phyloP scores from a whole-genome alignment of 2,888 invertebrate species.

The Sussaba pulchella region DNA sequence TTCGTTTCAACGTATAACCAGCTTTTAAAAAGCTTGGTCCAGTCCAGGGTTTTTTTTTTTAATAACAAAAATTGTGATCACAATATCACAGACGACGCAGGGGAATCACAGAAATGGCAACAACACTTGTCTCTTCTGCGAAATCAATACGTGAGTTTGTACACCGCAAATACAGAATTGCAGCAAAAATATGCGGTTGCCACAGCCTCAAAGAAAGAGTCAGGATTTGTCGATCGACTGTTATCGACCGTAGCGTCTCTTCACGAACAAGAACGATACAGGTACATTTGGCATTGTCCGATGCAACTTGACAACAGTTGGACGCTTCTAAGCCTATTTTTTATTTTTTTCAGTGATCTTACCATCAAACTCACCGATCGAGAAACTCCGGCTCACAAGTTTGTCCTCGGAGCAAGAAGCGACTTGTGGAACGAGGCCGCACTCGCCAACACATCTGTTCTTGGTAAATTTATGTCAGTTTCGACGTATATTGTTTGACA shows the following conservation, averaged over 20 bases:
- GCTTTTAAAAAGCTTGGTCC: constrained; percentile 11
- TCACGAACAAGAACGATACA: constrained; percentile 92
- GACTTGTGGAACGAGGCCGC: constrained; percentile 93
- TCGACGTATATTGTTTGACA: too few relatives aligned
- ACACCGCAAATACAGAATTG: constrained; percentile 91
- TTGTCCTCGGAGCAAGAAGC: constrained; percentile 94
- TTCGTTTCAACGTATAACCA: neutral
- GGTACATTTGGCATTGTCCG: too few relatives aligned
- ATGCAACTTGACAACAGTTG: too few relatives aligned
- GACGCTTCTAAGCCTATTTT: neutral
- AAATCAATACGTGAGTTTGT: constrained; percentile 96
- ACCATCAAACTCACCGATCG: constrained; percentile 90
- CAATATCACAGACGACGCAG: constrained; percentile 76
- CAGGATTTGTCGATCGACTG: constrained; percentile 94
- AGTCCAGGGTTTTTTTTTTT: neutral
- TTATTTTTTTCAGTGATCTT: constrained; percentile 88
- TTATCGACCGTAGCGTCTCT: constrained; percentile 93
- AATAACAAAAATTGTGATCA: neutral
- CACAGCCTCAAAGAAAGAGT: constrained; percentile 89
- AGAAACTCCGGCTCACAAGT: constrained; percentile 93
- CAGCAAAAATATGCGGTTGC: constrained; percentile 94
- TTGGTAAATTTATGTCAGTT: constrained; percentile 86
- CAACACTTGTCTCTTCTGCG: constrained; percentile 94
- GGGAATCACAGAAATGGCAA: constrained; percentile 85
- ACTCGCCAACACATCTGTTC: constrained; percentile 87